Percentiles rank a stretch among this genome's conserved stretches.
Evolutionary conservation across 2,797 vertebrate species (phyloP).

Genomic region (Arctocebus calabarensis): DNA sequence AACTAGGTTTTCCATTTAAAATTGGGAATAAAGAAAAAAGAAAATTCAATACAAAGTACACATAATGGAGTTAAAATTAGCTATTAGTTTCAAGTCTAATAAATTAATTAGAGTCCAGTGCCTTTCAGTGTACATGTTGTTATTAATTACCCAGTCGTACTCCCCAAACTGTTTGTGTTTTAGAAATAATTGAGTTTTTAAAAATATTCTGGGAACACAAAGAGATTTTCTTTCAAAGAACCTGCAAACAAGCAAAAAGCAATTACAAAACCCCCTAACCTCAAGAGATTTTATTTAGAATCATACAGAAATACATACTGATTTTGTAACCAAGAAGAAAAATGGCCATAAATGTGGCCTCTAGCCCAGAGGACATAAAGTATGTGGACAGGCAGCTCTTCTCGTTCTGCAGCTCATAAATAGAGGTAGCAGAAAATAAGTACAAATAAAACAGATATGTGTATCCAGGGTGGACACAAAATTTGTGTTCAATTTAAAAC

Average conservation of each 20-base stretch:
- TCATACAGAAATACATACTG: not conserved
- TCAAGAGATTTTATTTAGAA: not conserved
- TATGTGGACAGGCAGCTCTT: not conserved
- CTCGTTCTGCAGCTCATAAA: not conserved
- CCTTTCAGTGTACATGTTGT: conserved; percentile 49
- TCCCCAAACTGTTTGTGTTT: conserved; percentile 60
- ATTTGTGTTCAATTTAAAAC: too few relatives aligned
- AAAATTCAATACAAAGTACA: not conserved
- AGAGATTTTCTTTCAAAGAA: conserved; percentile 61
- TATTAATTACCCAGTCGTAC: conserved; percentile 78
- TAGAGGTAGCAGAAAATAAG: not conserved
- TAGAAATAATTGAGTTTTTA: conserved; percentile 72
- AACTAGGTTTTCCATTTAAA: conserved; percentile 54
- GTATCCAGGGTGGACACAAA: too few relatives aligned
- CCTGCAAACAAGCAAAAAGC: not conserved
- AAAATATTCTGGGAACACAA: conserved; percentile 60
- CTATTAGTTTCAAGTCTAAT: conserved; percentile 66
- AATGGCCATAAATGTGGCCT: not conserved
- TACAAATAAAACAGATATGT: not conserved
- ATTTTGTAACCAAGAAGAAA: not conserved
- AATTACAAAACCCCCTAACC: not conserved
- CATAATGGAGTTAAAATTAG: conserved; percentile 62
- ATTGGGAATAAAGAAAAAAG: conserved; percentile 45
- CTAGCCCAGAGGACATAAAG: not conserved
- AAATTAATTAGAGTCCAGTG: conserved; percentile 51